These are phyloP conservation scores for Sphaeramia orbicularis DNA, from an alignment of 2,797 vertebrate species.

Conservation along the genomic window DNA sequence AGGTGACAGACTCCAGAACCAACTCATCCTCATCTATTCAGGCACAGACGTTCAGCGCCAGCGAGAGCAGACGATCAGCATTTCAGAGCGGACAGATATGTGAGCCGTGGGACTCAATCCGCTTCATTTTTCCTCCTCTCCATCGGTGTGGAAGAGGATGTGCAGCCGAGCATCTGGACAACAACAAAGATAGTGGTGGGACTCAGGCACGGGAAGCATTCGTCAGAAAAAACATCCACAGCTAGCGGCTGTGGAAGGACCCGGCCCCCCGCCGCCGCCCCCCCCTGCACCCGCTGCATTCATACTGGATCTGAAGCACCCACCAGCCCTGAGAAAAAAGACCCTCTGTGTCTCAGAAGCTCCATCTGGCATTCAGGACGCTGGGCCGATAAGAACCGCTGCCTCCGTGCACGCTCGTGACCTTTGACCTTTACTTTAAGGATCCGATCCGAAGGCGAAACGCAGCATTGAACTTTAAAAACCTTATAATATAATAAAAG, in stretches of 20 bases:
- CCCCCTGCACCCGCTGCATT: conserved; percentile 78
- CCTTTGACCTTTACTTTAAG: conserved; percentile 41
- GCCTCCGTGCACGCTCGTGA: conserved; percentile 40
- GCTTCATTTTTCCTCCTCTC: conserved; percentile 73
- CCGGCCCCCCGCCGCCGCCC: conserved; percentile 75
- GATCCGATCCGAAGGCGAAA: too few species aligned
- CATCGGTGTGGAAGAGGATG: conserved; percentile 66
- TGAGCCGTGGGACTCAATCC: conserved; percentile 85
- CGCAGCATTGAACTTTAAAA: too few species aligned
- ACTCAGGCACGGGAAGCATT: conserved; percentile 91
- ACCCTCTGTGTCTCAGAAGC: conserved; percentile 85
- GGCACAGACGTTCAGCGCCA: conserved; percentile 13
- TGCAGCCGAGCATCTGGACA: conserved; percentile 71
- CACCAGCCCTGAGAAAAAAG: conserved; percentile 81
- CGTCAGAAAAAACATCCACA: conserved; percentile 82
- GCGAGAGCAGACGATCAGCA: conserved; percentile 51
- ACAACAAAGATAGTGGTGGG: conserved; percentile 89
- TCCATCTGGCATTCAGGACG: conserved; percentile 80
- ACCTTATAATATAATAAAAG: too few species aligned
- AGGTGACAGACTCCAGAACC: not conserved
- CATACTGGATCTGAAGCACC: conserved; percentile 83
- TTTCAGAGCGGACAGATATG: conserved; percentile 82
- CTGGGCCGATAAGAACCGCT: conserved; percentile 68
- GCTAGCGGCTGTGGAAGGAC: conserved; percentile 88
- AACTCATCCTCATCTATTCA: conserved; percentile 12